Evolutionary conservation across 1,140 invertebrate species (phyloP).

Genomic region (Drosophila nebulosa): DNA sequence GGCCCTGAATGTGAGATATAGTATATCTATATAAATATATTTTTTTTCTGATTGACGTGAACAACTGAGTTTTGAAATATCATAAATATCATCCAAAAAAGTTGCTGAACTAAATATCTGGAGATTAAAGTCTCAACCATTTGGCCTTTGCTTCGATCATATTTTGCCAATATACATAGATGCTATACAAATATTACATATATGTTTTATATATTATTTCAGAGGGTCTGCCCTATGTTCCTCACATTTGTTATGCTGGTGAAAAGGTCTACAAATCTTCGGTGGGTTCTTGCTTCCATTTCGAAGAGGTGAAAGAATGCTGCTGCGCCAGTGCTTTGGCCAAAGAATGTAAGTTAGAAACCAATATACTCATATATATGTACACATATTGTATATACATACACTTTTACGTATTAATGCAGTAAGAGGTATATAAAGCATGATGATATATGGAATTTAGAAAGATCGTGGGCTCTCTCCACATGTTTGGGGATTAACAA

Average conservation of each 20-base stretch:
- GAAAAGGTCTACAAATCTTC: slow-evolving; percentile 83
- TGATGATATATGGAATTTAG: slow-evolving; percentile 24
- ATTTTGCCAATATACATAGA: neutral
- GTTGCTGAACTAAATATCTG: neutral
- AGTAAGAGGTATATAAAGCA: slow-evolving; percentile 9
- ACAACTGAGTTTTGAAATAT: slow-evolving; percentile 43
- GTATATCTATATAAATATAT: too few species aligned
- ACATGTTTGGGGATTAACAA: slow-evolving; percentile 56
- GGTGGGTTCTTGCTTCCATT: slow-evolving; percentile 84
- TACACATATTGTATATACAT: neutral
- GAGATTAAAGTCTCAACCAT: neutral
- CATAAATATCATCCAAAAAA: slow-evolving; percentile 10
- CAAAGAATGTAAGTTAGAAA: slow-evolving; percentile 83
- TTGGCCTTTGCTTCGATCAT: neutral
- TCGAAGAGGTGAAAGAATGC: slow-evolving; percentile 84
- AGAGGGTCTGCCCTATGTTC: slow-evolving; percentile 85
- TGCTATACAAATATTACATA: neutral
- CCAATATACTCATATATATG: neutral
- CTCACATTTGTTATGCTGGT: slow-evolving; percentile 84
- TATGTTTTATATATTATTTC: slow-evolving; percentile 48
- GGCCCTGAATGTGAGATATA: neutral
- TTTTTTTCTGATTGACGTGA: slow-evolving; percentile 45
- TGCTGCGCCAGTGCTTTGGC: slow-evolving; percentile 84
- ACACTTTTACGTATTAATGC: too few species aligned
- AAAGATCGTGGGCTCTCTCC: slow-evolving; percentile 26